Base-by-base conservation (phyloP, 2,113 vertebrate genomes). In the Sarotherodon lohbergeri region DNA sequence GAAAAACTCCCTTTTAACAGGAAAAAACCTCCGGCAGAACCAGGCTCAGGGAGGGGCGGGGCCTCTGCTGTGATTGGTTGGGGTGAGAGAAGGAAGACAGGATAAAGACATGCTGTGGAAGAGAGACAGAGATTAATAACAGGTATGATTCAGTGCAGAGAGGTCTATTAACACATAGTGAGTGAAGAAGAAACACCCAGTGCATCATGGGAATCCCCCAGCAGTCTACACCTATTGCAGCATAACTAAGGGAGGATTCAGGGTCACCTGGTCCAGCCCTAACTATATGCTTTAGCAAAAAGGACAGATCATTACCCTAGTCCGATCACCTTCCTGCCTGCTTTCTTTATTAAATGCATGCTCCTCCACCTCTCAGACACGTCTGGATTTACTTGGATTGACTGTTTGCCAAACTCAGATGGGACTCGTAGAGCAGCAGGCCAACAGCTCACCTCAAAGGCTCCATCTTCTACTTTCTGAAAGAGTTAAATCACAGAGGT, bases 171-270 rank as follows among this genome's bases (percentile, higher is more conserved):
- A 19, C 0, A 9, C 48, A 52, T 1, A 52, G 17, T 9, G 17
- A 52, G 17, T n/a, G 48, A 9, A 19, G 17, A 4, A 50, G 48
- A 48, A 19, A 9, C 0, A 5, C 50, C 0, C 50, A 52, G 0
- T 52, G 50, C 50, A 52, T 52, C 50, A 52, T 52, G 50, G 50
- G 50, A 52, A n/a, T 54, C 22, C 52, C 46, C 48, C 9, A 0
- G 52, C 52, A 55, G n/a, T 5, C 19, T 54, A n/a, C 9, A 0
- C 0, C n/a, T 55, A 22, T 12, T 22, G n/a, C 52, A 22, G n/a
- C 52, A 55, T 22, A 1, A 22, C 52, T 55, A 11, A 55, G 9
- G 52, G 52, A 55, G 52, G 52, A 22, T 55, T 1, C 52, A 22
- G 52, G 52, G 52, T 54, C 50, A n/a, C 19, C 50, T 52, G 50